A percentile compares a stretch with the other conserved stretches of the same genome.
phyloP scores from a whole-genome alignment of 2,888 invertebrate species.

The Zonitis immaculata region DNA sequence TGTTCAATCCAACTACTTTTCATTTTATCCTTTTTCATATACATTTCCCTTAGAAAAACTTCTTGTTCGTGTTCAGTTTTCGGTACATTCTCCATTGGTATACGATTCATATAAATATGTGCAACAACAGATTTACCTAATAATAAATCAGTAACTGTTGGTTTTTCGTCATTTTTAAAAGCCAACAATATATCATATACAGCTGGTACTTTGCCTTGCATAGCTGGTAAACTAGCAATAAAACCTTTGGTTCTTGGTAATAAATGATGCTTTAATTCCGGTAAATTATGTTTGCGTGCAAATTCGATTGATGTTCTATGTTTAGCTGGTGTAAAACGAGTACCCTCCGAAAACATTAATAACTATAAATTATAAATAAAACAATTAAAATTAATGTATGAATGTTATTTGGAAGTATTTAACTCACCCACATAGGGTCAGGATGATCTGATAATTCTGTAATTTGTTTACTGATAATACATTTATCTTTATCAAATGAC shows the following conservation, averaged over 20 bases:
- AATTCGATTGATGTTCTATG: conserved; percentile 84
- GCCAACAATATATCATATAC: conserved; percentile 80
- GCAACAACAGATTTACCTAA: conserved; percentile 68
- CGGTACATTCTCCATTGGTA: conserved; percentile 77
- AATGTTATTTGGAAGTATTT: not conserved
- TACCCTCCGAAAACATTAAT: conserved; percentile 88
- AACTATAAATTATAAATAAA: conserved; percentile 59
- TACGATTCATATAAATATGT: conserved; percentile 74
- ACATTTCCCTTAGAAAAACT: conserved; percentile 77
- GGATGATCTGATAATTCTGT: conserved; percentile 81
- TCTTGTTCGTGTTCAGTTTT: conserved; percentile 67
- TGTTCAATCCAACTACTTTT: conserved; percentile 68
- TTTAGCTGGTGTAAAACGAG: conserved; percentile 82
- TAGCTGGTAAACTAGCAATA: conserved; percentile 74
- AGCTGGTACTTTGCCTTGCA: conserved; percentile 75
- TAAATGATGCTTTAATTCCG: conserved; percentile 81
- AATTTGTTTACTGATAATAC: conserved; percentile 74
- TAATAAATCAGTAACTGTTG: conserved; percentile 74
- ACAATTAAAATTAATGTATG: not conserved
- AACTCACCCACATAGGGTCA: conserved; percentile 80
- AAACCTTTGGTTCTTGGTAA: conserved; percentile 96
- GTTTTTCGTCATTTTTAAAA: conserved; percentile 63
- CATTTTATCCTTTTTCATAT: conserved; percentile 75
- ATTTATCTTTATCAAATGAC: conserved; percentile 85
- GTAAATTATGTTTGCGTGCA: conserved; percentile 79